Evolutionary conservation across 23 tunicate genomes (phyloP).

Genomic region (Trididemnum miniatum): DNA sequence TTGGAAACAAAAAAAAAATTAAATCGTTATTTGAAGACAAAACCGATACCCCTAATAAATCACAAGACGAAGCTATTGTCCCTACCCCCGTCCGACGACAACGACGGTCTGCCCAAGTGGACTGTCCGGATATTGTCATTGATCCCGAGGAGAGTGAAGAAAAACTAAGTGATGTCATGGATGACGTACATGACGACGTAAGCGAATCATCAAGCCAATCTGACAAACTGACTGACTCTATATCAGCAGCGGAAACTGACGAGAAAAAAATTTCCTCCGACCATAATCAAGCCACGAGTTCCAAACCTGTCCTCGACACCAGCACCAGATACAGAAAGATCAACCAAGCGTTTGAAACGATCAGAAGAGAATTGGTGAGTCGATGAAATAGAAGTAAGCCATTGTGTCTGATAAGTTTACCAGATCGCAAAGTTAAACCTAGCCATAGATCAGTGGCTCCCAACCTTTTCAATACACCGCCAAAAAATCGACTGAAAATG

Average conservation of each 20-base stretch:
- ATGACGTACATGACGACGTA: constrained; percentile 1
- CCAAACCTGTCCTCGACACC: constrained; percentile 18
- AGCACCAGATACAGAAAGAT: constrained; percentile 48
- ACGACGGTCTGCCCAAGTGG: constrained; percentile 15
- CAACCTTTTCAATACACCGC: too few relatives aligned
- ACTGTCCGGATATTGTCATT: background rate
- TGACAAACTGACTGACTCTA: background rate
- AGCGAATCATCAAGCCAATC: background rate
- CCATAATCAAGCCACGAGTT: too few relatives aligned
- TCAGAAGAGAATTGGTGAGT: constrained; percentile 81
- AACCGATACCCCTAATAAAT: constrained; percentile 18
- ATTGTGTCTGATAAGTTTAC: too few relatives aligned
- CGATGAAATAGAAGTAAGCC: too few relatives aligned
- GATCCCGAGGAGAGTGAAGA: background rate
- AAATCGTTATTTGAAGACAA: constrained; percentile 23
- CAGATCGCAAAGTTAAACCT: too few relatives aligned
- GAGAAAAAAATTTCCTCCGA: background rate
- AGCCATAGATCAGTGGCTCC: too few relatives aligned
- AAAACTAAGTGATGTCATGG: background rate
- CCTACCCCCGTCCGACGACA: constrained; percentile 43
- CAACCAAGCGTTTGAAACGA: constrained; percentile 42
- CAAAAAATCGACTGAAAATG: too few relatives aligned
- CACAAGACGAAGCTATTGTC: constrained; percentile 3
- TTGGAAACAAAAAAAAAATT: background rate
- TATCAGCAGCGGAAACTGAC: background rate